Percentiles rank a stretch among this genome's conserved stretches.
Evolutionary conservation across 2,113 vertebrate genomes (phyloP).

Genomic region (Tragulus kanchil): DNA sequence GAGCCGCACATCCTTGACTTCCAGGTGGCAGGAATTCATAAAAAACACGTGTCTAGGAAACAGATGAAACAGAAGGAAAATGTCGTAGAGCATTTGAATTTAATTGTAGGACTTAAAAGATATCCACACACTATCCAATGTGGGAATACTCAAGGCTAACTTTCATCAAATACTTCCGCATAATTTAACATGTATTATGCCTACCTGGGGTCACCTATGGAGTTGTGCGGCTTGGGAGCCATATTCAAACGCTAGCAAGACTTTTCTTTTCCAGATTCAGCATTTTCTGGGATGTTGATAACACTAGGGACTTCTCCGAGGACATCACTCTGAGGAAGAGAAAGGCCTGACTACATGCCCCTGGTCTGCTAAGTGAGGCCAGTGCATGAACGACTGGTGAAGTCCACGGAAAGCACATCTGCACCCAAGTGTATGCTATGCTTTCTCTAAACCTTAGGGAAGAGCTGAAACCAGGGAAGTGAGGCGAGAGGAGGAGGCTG

Average conservation of each 20-base stretch:
- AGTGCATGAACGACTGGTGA: background rate
- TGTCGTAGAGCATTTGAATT: slow-evolving; percentile 41
- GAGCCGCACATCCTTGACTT: slow-evolving; percentile 75
- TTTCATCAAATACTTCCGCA: background rate
- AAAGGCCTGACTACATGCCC: background rate
- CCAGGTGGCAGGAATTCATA: slow-evolving; percentile 87
- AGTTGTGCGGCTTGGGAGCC: background rate
- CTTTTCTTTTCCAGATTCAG: background rate
- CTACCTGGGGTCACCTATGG: background rate
- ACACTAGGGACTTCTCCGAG: background rate
- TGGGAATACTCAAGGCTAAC: background rate
- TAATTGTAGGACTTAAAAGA: slow-evolving; percentile 24
- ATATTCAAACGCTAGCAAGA: background rate
- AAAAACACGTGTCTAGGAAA: slow-evolving; percentile 89
- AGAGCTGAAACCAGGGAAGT: background rate
- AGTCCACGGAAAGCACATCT: background rate
- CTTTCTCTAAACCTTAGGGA: background rate
- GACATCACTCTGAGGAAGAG: background rate
- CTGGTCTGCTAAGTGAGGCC: background rate
- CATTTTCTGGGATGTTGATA: background rate
- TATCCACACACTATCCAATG: background rate
- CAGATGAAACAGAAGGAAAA: slow-evolving; percentile 10
- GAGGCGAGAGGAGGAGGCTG: accelerated
- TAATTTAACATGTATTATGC: background rate
- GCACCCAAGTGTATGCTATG: background rate